Evolutionary conservation across 2,888 invertebrate genomes (phyloP), one percentile per base, ranked within the genome.

Genomic region (Chymomyza fuscimana): DNA sequence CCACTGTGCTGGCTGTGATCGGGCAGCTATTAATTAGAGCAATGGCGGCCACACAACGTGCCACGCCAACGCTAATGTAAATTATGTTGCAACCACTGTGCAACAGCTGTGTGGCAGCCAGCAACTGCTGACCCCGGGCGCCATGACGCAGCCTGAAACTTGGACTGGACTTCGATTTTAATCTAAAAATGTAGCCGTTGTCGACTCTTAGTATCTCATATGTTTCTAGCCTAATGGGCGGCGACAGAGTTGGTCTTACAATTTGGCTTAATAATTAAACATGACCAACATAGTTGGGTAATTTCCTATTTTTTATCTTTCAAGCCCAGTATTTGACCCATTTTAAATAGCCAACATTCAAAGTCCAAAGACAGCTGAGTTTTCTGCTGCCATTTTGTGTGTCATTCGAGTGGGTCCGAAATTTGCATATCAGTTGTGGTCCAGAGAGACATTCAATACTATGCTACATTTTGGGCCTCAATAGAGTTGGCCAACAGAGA

Each of bases 11-110:
- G n/a, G 76, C 78, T 73, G 76, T 70, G 74, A 82, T 74, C 77
- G 86, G 80, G 54, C 79, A 86, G 81, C 83, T 79, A 88, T 84
- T 84, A 88, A 84, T 84, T 84, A 83, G 88, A 76, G 74, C 81
- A 67, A 32, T 16, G 36, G 74, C 74, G 59, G 67, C 77, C 60
- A n/a, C 32, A 25, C 58, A 15, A 19, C 22, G 58, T 19, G 19
- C 58, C 58, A 58, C 25, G 58, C 40, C 36, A 32, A 36, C n/a
- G 9, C 32, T 60, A 60, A 60, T 36, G 60, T 72, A 73, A 86
- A 83, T 81, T 81, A 81, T 86, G 86, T 79, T 69, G 74, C 84
- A 82, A 81, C 79, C 81, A 77, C 72, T 32, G 32, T 32, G 32
- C 72, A 73, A 86, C 83, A 32, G 32, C 32, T 32, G 32, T 73